Base-by-base conservation (phyloP, 2,888 invertebrate genomes). In the Harpalus rufipes region DNA sequence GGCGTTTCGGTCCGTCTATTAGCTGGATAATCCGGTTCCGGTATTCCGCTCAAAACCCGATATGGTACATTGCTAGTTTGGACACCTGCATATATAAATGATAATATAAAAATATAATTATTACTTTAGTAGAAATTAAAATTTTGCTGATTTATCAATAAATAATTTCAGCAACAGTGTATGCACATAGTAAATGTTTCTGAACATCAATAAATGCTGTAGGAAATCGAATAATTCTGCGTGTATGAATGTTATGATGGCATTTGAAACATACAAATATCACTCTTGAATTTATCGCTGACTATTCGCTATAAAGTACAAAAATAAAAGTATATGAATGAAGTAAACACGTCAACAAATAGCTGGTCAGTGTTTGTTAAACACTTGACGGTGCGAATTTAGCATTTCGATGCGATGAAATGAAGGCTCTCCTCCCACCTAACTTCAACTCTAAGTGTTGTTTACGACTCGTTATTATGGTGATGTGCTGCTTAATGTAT, bases 271-370 rank as follows among this genome's bases (percentile, higher is more conserved):
- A 32, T 78, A 44, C 21, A 51, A 76, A 78, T 78, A 21, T 58
- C 58, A 12, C 25, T 78, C 58, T 6, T 58, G 56, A 78, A 21
- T 58, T 78, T 51, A 78, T 56, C 41, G 18, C 56, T 56, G 44
- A 1, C 68, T 76, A 76, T n/a, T 14, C 14, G 41, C 18, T 10
- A 76, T 18, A 76, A 18, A 12, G 56, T 21, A 32, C 41, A 78
- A 56, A 78, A 78, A 78, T 78, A 58, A 32, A 74, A 39, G 56
- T 51, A 78, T 6, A 21, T 32, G 44, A 79, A 61, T 59, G 16
- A 79, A 79, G 39, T 79, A 61, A 79, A 79, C 58, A 79, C 39
- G 61, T 79, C 79, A 79, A 58, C 79, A 25, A 58, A 41, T 39
- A 39, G n/a, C 32, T 79, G 16, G 39, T 32, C 39, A 59, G 59